Evolutionary conservation across 2,888 invertebrate species (phyloP).

Genomic region (Oscheius sp.): DNA sequence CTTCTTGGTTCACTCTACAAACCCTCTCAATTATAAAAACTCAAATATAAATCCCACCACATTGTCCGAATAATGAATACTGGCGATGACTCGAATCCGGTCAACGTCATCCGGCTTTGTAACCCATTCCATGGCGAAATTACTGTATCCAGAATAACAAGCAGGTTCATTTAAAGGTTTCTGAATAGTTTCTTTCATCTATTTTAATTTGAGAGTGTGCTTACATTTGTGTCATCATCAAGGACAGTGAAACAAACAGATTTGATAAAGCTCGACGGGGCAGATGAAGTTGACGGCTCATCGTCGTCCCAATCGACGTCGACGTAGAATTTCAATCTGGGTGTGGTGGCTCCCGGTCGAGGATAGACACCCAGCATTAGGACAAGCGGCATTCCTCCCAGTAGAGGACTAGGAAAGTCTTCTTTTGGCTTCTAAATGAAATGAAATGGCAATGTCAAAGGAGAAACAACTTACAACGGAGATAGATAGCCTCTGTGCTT

Average conservation of each 20-base stretch:
- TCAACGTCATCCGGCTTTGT: conserved; percentile 41
- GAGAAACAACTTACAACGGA: conserved; percentile 37
- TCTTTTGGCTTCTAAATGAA: conserved; percentile 45
- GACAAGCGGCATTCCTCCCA: conserved; percentile 30
- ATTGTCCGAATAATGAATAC: conserved; percentile 48
- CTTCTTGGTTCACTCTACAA: conserved; percentile 53
- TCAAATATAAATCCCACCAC: no score
- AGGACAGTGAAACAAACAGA: conserved; percentile 46
- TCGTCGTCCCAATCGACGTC: conserved; percentile 53
- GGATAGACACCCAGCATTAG: conserved; percentile 48
- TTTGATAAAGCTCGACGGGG: conserved; percentile 33
- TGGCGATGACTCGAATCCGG: conserved; percentile 43
- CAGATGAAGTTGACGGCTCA: conserved; percentile 36
- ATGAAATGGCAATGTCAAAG: not conserved
- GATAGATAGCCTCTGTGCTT: conserved; percentile 42
- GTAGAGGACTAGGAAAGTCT: conserved; percentile 36
- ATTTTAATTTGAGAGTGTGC: not conserved
- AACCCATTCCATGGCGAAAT: conserved; percentile 52
- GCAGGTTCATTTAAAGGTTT: conserved; percentile 50
- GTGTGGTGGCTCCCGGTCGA: conserved; percentile 32
- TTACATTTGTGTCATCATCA: conserved; percentile 47
- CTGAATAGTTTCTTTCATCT: no score
- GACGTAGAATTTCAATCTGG: conserved; percentile 52
- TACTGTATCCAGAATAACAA: conserved; percentile 42
- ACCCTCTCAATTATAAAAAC: no score